A percentile compares a stretch with the other conserved stretches of the same genome.
These are phyloP conservation scores for Schrankia costaestrigalis DNA, from an alignment of 2,888 invertebrate species.

Conservation along the genomic window DNA sequence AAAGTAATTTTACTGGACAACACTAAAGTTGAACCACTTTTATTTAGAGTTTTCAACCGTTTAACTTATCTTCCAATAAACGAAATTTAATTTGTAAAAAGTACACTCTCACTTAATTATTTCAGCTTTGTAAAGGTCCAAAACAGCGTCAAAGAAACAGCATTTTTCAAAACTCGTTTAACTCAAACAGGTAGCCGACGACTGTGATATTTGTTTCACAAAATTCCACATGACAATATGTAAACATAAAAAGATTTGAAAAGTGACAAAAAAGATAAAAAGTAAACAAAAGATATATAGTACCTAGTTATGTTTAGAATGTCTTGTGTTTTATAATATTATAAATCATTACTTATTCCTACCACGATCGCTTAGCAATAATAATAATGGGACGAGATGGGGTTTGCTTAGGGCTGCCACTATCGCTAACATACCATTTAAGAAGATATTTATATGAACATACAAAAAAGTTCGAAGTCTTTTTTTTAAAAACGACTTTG, in stretches of 20 bases:
- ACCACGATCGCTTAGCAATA: slow-evolving; percentile 48
- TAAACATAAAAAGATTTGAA: slow-evolving; percentile 61
- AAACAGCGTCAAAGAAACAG: too few relatives aligned
- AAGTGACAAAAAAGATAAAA: slow-evolving; percentile 53
- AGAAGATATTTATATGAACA: too few relatives aligned
- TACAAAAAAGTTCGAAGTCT: too few relatives aligned
- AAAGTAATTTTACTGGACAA: too few relatives aligned
- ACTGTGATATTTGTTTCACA: slow-evolving; percentile 59
- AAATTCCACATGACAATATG: slow-evolving; percentile 74
- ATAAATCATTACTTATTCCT: slow-evolving; percentile 64
- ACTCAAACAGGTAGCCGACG: slow-evolving; percentile 40
- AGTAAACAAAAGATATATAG: slow-evolving; percentile 57
- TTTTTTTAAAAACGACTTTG: too few relatives aligned
- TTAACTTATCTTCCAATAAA: too few relatives aligned
- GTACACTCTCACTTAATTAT: too few relatives aligned
- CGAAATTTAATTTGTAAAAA: too few relatives aligned
- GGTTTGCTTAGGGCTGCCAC: slow-evolving; percentile 35
- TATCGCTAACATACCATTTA: not conserved
- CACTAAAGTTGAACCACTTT: too few relatives aligned
- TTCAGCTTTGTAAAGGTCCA: too few relatives aligned
- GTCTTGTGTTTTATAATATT: slow-evolving; percentile 47
- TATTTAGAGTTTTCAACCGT: too few relatives aligned
- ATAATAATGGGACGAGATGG: slow-evolving; percentile 52
- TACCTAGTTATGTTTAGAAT: slow-evolving; percentile 25
- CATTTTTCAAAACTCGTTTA: slow-evolving; percentile 27